Conservation (phyloP, 2,888 invertebrate species). For the Cotesia congregata region DNA sequence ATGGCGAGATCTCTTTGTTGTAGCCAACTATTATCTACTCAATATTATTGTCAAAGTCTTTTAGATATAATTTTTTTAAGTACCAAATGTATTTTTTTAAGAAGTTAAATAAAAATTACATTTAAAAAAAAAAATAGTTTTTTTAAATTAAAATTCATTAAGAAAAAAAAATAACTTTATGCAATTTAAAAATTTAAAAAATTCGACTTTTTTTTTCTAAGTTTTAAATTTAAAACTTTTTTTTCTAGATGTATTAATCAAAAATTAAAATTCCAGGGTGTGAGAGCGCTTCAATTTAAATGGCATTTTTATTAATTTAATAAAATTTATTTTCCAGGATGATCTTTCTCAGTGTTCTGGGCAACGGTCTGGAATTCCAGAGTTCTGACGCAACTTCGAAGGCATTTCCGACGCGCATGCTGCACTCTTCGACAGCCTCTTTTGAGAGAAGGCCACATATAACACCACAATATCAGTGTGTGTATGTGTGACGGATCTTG, state of each 20-base stretch:
- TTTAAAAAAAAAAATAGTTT: too few relatives aligned
- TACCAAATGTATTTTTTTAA: too few relatives aligned
- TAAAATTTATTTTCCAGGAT: constrained; percentile 24
- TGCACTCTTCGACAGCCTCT: constrained; percentile 60
- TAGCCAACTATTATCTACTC: too few relatives aligned
- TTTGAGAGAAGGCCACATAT: constrained; percentile 47
- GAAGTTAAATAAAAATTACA: too few relatives aligned
- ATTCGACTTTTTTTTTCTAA: too few relatives aligned
- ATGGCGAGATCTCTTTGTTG: too few relatives aligned
- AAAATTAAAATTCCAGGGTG: constrained; percentile 2
- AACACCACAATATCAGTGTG: constrained; percentile 43
- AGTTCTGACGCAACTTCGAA: constrained; percentile 64
- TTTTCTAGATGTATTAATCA: constrained; percentile 3
- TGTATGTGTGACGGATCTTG: neutral
- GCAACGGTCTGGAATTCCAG: constrained; percentile 63
- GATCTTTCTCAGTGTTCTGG: constrained; percentile 43
- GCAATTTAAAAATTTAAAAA: too few relatives aligned
- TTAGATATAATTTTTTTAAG: too few relatives aligned
- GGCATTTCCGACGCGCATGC: constrained; percentile 68
- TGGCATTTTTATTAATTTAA: constrained; percentile 29
- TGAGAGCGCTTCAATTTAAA: constrained; percentile 35
- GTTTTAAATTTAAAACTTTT: neutral
- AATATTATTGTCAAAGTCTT: too few relatives aligned
- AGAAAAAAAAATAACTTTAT: too few relatives aligned
- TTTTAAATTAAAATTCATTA: too few relatives aligned